A percentile compares a stretch with the other conserved stretches of the same genome.
Conservation (phyloP, 2,797 vertebrate genomes). For the Gadopsis marmoratus region DNA sequence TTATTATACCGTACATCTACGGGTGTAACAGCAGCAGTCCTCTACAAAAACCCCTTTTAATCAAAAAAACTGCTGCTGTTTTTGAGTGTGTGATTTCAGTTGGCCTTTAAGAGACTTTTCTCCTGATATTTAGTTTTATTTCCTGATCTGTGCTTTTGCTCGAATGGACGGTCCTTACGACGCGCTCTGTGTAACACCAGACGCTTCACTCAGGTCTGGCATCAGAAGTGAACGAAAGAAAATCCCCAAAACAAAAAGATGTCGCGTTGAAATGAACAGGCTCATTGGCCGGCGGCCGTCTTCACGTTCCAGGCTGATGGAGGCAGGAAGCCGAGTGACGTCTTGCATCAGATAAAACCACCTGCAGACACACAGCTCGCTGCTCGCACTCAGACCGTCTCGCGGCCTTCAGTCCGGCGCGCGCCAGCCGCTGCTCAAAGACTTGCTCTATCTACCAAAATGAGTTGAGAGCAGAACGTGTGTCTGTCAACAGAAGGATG, state of each 20-base stretch:
- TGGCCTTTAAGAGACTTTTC: neutral
- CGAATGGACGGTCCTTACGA: neutral
- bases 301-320: slow-evolving; percentile 27
- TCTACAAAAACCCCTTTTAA: no score
- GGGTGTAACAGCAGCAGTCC: no score
- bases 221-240: neutral
- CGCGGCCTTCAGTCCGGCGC: neutral
- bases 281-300: neutral
- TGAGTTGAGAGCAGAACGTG: neutral
- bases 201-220: neutral
- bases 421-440: neutral
- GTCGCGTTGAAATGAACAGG: neutral
- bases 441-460: neutral
- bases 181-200: neutral
- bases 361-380: neutral
- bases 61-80: no score
- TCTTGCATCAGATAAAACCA: slow-evolving; percentile 21
- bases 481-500: no score
- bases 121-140: neutral
- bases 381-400: neutral
- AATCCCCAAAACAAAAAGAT: neutral
- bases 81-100: neutral
- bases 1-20: no score
- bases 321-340: neutral
- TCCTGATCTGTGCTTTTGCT: neutral